Conservation (phyloP, 2,888 invertebrate species). For the Thymelicus lineola region DNA sequence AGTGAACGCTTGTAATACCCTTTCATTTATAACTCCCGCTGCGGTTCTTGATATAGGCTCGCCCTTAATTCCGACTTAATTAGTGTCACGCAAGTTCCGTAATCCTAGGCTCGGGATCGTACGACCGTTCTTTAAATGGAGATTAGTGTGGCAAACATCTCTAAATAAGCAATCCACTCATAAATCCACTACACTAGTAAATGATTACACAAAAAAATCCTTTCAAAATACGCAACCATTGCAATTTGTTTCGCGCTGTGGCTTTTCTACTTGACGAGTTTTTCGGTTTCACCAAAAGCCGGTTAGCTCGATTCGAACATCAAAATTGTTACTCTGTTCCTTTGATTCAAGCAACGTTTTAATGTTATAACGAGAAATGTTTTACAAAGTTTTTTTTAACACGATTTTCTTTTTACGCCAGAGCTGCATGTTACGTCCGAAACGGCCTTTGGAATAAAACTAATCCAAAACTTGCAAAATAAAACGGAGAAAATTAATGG, state of each 20-base stretch:
- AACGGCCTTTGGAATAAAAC: conserved; percentile 2
- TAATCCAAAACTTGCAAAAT: neutral
- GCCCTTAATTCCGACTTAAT: conserved; percentile 84
- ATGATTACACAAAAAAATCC: conserved; percentile 36
- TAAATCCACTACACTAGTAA: conserved; percentile 62
- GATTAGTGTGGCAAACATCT: conserved; percentile 83
- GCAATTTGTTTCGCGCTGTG: conserved; percentile 37
- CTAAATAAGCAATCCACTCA: conserved; percentile 75
- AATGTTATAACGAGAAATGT: conserved; percentile 37
- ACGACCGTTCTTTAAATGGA: conserved; percentile 85
- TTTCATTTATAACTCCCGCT: conserved; percentile 82
- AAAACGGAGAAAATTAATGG: neutral
- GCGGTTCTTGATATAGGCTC: conserved; percentile 82
- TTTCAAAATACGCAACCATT: conserved; percentile 29
- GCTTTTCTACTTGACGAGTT: conserved; percentile 38
- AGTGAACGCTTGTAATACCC: conserved; percentile 78
- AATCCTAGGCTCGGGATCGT: conserved; percentile 82
- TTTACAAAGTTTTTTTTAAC: conserved; percentile 20
- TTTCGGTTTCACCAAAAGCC: conserved; percentile 38
- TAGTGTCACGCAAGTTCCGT: conserved; percentile 85
- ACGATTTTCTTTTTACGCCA: conserved; percentile 11
- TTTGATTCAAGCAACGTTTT: conserved; percentile 36
- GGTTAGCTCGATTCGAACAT: conserved; percentile 36
- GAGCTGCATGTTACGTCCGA: neutral
- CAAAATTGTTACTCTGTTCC: conserved; percentile 38